Conservation (phyloP, 2,888 invertebrate genomes). For the Laspeyria flexula region DNA sequence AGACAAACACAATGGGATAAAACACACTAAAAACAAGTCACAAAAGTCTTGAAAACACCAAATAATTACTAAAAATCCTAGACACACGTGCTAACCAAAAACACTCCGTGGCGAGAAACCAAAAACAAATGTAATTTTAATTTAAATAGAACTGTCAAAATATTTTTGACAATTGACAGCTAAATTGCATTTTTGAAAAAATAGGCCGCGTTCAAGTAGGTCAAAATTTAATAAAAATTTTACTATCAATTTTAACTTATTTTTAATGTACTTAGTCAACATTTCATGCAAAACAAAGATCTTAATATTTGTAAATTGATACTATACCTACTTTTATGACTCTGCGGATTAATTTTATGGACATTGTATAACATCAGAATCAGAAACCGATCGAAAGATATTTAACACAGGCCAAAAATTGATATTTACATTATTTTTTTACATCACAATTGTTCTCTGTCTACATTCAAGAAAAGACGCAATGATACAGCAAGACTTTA, state of each 20-base stretch:
- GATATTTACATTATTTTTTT: not conserved
- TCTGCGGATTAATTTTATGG: constrained; percentile 45
- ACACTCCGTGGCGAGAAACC: no score
- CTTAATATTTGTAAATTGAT: not conserved
- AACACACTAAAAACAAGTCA: no score
- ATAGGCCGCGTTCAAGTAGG: constrained; percentile 30
- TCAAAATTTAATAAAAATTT: not conserved
- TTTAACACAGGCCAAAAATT: no score
- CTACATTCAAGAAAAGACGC: constrained; percentile 17
- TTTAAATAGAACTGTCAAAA: constrained; percentile 19
- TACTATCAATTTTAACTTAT: not conserved
- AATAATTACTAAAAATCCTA: no score
- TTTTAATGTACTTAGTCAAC: not conserved
- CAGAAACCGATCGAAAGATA: not conserved
- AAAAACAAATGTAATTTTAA: constrained; percentile 10
- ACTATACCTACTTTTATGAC: constrained; percentile 32
- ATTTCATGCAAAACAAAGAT: constrained; percentile 5
- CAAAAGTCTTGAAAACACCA: no score
- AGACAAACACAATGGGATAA: not conserved
- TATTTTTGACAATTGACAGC: constrained; percentile 26
- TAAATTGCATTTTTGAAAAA: constrained; percentile 9
- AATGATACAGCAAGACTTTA: constrained; percentile 29
- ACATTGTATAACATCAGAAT: constrained; percentile 35
- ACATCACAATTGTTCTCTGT: not conserved
- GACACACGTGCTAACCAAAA: no score